Evolutionary conservation across 2,888 invertebrate species (phyloP), one percentile per base, ranked within the genome.

Genomic region (Cephalotes varians): DNA sequence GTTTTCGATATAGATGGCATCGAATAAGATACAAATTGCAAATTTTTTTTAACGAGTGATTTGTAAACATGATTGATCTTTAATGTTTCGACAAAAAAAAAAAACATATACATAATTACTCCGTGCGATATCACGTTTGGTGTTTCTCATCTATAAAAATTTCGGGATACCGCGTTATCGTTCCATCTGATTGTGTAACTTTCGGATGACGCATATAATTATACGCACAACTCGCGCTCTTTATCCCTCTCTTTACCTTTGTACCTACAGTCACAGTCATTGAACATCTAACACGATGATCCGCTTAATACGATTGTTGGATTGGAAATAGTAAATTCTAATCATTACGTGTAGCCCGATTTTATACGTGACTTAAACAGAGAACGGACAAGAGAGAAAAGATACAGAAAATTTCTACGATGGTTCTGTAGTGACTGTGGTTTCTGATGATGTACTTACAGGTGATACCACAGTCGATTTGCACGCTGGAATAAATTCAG

Each of bases 401-500:
- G 82, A 91, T 84, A 88, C 84, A 51, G 15, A 51, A 67, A 15
- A 51, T 86, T 90, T 94, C 93, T 94, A 94, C 92, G 94, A 93
- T 83, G 94, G 93, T 90, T 94, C 92, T 40, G 76, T 51, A 5
- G 65, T 51, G 34, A 37, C 49, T 51, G 76, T 88, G 86, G 94
- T 92, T 90, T 93, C 94, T 79, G 92, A 88, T 67, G 93, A 80
- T 86, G 91, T 90, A 90, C 90, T 93, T 87, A 91, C 93, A 80
- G 89, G 56, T 56, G 89, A 40, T 56, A 84, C 88, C 83, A 84
- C 81, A 67, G 88, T 81, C 64, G 90, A 84, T 88, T 92, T 93
- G 73, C 93, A 94, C 82, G 93, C 91, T 88, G 98, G 98, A 81
- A 98, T 96, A 92, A 98, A 98, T 95, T 98, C 98, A 0, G 97